Evolutionary conservation across 2,888 invertebrate genomes (phyloP).

Genomic region (Onchidella celtica): DNA sequence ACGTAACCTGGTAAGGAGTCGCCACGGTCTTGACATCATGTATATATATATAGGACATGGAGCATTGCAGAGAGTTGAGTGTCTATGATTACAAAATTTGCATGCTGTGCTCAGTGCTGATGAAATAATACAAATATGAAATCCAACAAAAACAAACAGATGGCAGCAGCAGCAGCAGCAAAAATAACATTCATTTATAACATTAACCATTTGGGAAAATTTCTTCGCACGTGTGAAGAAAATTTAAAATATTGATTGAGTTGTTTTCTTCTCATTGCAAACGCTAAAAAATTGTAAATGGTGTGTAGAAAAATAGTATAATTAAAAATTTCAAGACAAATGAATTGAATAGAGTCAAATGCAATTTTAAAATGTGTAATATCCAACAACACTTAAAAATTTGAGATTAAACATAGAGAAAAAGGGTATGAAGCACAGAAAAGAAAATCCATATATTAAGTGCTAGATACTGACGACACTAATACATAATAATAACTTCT

Average conservation of each 20-base stretch:
- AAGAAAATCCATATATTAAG: too few species aligned
- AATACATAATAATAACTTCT: too few species aligned
- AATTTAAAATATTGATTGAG: not conserved
- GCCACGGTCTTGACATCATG: too few species aligned
- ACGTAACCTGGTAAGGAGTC: too few species aligned
- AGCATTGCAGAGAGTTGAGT: too few species aligned
- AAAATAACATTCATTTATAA: not conserved
- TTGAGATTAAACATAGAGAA: too few species aligned
- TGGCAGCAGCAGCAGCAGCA: slow-evolving; percentile 20
- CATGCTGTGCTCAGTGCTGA: slow-evolving; percentile 9
- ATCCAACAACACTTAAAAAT: not conserved
- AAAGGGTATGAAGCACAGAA: too few species aligned
- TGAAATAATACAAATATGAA: not conserved
- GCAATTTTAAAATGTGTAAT: not conserved
- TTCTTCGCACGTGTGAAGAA: not conserved
- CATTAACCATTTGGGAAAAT: too few species aligned
- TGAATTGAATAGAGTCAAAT: not conserved
- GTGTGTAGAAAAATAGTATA: not conserved
- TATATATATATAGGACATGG: too few species aligned
- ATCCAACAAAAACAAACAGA: not conserved
- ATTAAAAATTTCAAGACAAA: not conserved
- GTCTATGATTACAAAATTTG: not conserved
- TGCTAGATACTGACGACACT: too few species aligned
- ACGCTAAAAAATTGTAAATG: not conserved
- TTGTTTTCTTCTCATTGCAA: not conserved